phyloP scores from a whole-genome alignment of 2,113 vertebrate genomes.

The Vidua macroura region DNA sequence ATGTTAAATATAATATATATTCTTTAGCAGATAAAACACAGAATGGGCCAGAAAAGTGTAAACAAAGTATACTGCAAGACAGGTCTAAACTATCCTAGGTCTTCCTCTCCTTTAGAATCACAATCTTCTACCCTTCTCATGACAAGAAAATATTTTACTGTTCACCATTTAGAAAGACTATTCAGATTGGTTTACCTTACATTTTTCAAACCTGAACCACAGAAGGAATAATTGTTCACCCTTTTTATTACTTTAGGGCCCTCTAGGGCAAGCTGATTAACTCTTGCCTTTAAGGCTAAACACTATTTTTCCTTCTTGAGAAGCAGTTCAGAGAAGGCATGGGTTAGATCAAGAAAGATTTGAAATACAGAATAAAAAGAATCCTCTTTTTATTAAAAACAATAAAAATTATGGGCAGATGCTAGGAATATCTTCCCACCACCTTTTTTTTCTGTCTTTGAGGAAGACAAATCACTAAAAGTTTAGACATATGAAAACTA shows the following conservation, averaged over 20 bases:
- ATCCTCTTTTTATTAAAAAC: neutral
- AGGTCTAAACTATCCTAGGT: neutral
- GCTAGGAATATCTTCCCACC: neutral
- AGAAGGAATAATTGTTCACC: slow-evolving; percentile 14
- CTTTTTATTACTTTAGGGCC: neutral
- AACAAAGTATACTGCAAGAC: neutral
- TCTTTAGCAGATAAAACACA: neutral
- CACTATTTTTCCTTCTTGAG: neutral
- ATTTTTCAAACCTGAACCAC: slow-evolving; percentile 28
- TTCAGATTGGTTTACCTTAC: neutral
- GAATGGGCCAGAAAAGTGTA: neutral
- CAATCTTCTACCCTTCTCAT: neutral
- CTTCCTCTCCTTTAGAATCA: neutral
- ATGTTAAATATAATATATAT: neutral
- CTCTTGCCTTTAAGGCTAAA: slow-evolving; percentile 30
- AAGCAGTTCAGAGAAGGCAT: neutral
- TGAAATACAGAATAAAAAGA: slow-evolving; percentile 21
- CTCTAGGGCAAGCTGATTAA: slow-evolving; percentile 23
- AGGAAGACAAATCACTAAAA: slow-evolving; percentile 20
- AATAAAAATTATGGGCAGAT: neutral
- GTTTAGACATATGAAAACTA: slow-evolving; percentile 44
- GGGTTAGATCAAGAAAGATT: slow-evolving; percentile 26
- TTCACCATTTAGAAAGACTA: neutral
- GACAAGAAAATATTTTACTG: neutral
- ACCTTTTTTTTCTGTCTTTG: slow-evolving; percentile 5